A percentile compares a stretch with the other conserved stretches of the same genome.
Evolutionary conservation across 2,888 invertebrate genomes (phyloP).

Genomic region (Lordiphosa andalusiaca): DNA sequence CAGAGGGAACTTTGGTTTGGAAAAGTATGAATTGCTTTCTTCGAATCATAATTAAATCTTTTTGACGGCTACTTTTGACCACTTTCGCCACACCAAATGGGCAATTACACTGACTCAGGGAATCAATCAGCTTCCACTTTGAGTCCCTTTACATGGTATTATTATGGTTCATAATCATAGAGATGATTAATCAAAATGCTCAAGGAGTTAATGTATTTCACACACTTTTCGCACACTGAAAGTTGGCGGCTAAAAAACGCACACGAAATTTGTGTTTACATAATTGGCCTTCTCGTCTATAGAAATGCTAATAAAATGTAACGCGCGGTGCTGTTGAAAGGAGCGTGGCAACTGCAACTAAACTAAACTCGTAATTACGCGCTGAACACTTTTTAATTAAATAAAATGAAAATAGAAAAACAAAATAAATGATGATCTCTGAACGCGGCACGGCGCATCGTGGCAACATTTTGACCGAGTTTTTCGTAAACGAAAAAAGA

Average conservation of each 20-base stretch:
- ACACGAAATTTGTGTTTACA: slow-evolving; percentile 34
- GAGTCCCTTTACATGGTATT: slow-evolving; percentile 16
- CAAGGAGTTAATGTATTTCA: slow-evolving; percentile 23
- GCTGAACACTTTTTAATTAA: slow-evolving; percentile 33
- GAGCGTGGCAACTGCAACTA: slow-evolving; percentile 64
- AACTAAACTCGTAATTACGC: slow-evolving; percentile 44
- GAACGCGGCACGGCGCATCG: slow-evolving; percentile 19
- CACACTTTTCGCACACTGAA: slow-evolving; percentile 24
- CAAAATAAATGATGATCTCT: slow-evolving; percentile 50
- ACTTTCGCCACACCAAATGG: not conserved
- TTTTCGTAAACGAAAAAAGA: slow-evolving; percentile 34
- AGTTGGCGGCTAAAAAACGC: slow-evolving; percentile 34
- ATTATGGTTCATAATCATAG: slow-evolving; percentile 4
- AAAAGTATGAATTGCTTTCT: too few species aligned
- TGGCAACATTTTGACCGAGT: slow-evolving; percentile 68
- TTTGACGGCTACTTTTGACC: too few species aligned
- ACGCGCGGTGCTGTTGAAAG: slow-evolving; percentile 24
- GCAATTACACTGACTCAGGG: slow-evolving; percentile 5
- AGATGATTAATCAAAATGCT: not conserved
- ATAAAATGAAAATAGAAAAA: slow-evolving; percentile 45
- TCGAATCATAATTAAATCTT: too few species aligned
- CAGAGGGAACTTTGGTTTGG: too few species aligned
- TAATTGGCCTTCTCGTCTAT: slow-evolving; percentile 34
- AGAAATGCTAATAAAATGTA: slow-evolving; percentile 16
- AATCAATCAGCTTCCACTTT: not conserved